Conservation (phyloP, 2,113 vertebrate species). For the Prionailurus viverrinus region DNA sequence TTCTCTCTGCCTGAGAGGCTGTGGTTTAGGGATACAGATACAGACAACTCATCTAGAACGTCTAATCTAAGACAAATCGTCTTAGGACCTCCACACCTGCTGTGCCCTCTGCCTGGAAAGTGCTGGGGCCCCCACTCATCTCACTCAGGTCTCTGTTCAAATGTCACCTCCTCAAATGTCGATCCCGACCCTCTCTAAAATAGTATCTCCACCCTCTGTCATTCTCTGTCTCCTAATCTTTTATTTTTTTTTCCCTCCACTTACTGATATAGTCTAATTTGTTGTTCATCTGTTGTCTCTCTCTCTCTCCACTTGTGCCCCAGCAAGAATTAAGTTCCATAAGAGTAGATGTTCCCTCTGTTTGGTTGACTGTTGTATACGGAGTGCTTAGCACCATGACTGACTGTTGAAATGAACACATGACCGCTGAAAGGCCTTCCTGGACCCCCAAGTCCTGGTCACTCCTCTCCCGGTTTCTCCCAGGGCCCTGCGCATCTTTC, state of each 20-base stretch:
- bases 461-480: not conserved
- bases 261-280: not conserved
- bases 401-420: not conserved
- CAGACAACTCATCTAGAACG: not conserved
- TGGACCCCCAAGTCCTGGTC: not conserved
- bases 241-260: not conserved
- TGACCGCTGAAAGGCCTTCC: not conserved
- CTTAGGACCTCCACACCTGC: not conserved
- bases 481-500: not conserved
- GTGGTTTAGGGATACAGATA: not conserved
- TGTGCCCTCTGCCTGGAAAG: not conserved
- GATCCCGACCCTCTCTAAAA: not conserved
- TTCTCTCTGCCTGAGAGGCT: not conserved
- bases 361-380: not conserved
- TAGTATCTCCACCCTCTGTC: not conserved
- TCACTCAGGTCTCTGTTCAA: not conserved
- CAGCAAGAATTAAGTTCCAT: not conserved
- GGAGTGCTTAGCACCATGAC: not conserved
- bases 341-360: not conserved
- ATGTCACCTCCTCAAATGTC: not conserved
- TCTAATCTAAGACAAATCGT: not conserved
- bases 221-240: not conserved
- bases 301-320: not conserved
- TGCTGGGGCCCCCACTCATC: not conserved
- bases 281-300: not conserved